A percentile compares a stretch with the other conserved stretches of the same genome.
Conservation (phyloP, 2,113 vertebrate genomes). For the Vicugna pacos region DNA sequence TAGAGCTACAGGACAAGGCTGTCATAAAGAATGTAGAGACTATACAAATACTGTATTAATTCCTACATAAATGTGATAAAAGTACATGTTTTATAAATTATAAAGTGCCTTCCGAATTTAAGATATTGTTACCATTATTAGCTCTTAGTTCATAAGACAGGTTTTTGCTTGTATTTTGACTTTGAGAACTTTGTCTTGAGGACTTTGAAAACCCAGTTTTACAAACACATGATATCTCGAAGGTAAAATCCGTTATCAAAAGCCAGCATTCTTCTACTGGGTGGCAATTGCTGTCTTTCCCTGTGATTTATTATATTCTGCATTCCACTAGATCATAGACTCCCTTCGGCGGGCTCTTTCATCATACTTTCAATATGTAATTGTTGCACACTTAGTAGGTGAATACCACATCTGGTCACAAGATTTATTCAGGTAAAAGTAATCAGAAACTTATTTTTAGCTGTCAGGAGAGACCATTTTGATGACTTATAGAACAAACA, state of each 20-base stretch:
- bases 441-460: slow-evolving; percentile 81
- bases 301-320: slow-evolving; percentile 63
- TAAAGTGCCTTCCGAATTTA: not conserved
- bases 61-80: not conserved
- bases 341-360: slow-evolving; percentile 56
- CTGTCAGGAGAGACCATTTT: slow-evolving; percentile 72
- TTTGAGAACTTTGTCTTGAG: slow-evolving; percentile 70
- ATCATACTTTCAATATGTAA: slow-evolving; percentile 64
- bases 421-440: slow-evolving; percentile 82
- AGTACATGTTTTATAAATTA: slow-evolving; percentile 34
- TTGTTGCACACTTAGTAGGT: slow-evolving; percentile 74
- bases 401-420: slow-evolving; percentile 70
- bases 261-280: slow-evolving; percentile 37
- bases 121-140: not conserved
- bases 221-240: slow-evolving; percentile 16
- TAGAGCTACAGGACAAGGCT: not conserved
- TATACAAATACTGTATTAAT: not conserved
- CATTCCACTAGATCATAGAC: slow-evolving; percentile 54
- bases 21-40: not conserved
- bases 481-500: slow-evolving; percentile 77
- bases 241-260: slow-evolving; percentile 67
- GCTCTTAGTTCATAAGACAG: not conserved
- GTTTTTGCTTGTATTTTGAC: slow-evolving; percentile 45
- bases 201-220: slow-evolving; percentile 69
- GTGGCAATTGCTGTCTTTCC: slow-evolving; percentile 35